Evolutionary conservation across 2,113 vertebrate genomes (phyloP), one percentile per base, ranked within the genome.

Genomic region (Eulacestoma nigropectus): DNA sequence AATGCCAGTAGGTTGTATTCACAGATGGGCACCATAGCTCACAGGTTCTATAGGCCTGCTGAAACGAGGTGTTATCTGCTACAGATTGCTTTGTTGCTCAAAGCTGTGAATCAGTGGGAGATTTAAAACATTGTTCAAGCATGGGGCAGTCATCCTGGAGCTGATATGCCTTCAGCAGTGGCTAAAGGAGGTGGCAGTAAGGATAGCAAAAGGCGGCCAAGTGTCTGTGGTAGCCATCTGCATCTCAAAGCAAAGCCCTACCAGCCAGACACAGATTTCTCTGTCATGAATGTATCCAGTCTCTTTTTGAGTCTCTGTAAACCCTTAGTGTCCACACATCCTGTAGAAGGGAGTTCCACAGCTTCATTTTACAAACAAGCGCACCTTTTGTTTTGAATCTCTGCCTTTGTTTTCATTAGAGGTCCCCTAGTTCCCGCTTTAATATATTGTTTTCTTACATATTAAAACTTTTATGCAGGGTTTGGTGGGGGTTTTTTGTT

Each of bases 61-160:
- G 33, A 87, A 91, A 53, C 0, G 0, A 9, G 8, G 4, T 13
- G 6, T 56, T 52, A 16, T 0, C 1, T 32, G 39, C 59, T 65
- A 23, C 13, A 16, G 3, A 35, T 41, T 23, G 42, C 67, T 72
- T 67, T 80, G 33, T 55, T 84, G 42, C n/a, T 22, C n/a, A 25
- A 41, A 59, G 47, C 46, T 81, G 46, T 59, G 62, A 37, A 47
- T 46, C 72, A 23, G 1, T 49, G 62, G 15, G 3, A 3, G 12
- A 30, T 13, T 46, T 19, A 17, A 39, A 78, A 33, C 1, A 4
- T 8, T 17, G 7, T 65, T 74, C 3, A 49, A 50, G 37, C 42
- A 37, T 0, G 0, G 13, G 10, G 33, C 0, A 0, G 15, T 74
- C 55, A 15, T 55, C 35, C 59, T 59, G 53, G 72, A 86, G 42